phyloP scores from a whole-genome alignment of 2,797 vertebrate genomes.

The Clarias platycephalus region DNA sequence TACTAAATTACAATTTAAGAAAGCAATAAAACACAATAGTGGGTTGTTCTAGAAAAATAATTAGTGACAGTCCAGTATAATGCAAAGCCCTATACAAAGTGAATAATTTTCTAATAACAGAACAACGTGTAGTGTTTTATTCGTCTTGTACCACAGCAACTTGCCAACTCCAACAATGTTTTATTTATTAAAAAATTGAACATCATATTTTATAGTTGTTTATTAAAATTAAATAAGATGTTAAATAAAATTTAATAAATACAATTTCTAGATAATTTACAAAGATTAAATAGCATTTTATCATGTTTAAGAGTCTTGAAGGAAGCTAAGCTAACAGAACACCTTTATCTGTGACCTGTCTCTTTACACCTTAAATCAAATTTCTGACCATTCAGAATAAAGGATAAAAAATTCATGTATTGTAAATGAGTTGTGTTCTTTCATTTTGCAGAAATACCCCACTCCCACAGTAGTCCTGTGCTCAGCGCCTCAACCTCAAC shows the following conservation, averaged over 20 bases:
- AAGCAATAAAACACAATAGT: not conserved
- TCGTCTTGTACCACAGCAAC: not conserved
- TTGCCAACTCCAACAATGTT: not conserved
- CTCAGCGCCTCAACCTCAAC: constrained; percentile 85
- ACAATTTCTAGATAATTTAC: not conserved
- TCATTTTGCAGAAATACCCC: constrained; percentile 82
- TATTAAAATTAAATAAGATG: not conserved
- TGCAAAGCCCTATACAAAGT: not conserved
- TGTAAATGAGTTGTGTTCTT: constrained; percentile 16
- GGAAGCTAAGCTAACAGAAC: not conserved
- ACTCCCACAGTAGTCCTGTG: constrained; percentile 90
- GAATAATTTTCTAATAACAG: not conserved
- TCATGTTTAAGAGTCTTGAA: not conserved
- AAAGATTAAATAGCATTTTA: not conserved
- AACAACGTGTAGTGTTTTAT: not conserved
- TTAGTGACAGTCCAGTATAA: not conserved
- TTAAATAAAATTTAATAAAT: not conserved
- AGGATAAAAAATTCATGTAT: not conserved
- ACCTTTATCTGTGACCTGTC: not conserved
- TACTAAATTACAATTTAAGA: not conserved
- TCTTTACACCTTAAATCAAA: not conserved
- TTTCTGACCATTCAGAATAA: not conserved
- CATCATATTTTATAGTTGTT: not conserved
- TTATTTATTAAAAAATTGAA: not conserved
- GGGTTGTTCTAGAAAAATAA: not conserved